phyloP scores from a whole-genome alignment of 2,113 vertebrate species.

The Anoplopoma fimbria region DNA sequence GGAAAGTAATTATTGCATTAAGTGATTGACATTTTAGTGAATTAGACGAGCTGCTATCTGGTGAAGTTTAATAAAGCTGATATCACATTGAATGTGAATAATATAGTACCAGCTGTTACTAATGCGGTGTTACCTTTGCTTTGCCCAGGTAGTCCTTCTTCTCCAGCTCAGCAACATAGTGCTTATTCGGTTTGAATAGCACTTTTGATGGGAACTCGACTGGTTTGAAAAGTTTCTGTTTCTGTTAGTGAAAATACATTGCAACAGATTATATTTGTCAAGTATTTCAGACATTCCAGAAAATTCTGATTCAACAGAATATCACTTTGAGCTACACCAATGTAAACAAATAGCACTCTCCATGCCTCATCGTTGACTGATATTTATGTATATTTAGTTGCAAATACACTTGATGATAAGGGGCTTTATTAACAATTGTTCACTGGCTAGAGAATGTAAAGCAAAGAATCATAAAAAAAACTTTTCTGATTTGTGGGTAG shows the following conservation, averaged over 20 bases:
- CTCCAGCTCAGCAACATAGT: constrained; percentile 95
- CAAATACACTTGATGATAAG: not conserved
- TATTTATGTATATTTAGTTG: not conserved
- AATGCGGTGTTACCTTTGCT: constrained; percentile 85
- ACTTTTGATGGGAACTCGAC: constrained; percentile 85
- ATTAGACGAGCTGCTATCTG: not conserved
- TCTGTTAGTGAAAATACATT: constrained; percentile 80
- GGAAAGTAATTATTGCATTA: not conserved
- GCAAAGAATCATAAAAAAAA: not conserved
- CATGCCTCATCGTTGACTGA: not conserved
- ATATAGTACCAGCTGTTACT: not conserved
- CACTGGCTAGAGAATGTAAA: not conserved
- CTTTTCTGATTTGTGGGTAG: not conserved
- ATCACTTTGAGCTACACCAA: not conserved
- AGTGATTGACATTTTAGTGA: not conserved
- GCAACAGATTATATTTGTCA: not conserved
- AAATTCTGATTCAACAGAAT: not conserved
- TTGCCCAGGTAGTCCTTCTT: constrained; percentile 98
- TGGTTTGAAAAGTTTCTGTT: constrained; percentile 88
- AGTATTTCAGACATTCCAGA: not conserved
- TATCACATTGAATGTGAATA: not conserved
- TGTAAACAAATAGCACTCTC: not conserved
- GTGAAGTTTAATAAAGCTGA: not conserved
- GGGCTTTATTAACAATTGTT: not conserved
- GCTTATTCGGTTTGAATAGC: constrained; percentile 93